Base-by-base conservation (phyloP, 2,888 invertebrate genomes). In the Stenodema calcarata region DNA sequence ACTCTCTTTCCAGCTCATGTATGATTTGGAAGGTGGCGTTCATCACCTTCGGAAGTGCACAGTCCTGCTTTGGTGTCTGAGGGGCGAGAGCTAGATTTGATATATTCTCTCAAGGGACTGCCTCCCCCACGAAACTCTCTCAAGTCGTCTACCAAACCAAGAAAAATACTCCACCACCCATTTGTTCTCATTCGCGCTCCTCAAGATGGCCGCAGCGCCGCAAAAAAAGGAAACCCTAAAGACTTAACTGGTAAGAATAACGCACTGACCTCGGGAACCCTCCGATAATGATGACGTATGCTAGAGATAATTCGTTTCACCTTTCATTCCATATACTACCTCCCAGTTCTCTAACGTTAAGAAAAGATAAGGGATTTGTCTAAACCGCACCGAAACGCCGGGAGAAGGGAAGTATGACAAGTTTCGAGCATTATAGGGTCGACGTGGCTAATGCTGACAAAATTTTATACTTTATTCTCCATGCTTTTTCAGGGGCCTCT, bases 391-490 rank as follows among this genome's bases (percentile, higher is more conserved):
- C 35, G 30, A 41, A 69, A 18, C 6, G 62, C 1, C 35, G 30
- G 62, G 62, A 81, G 35, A 7, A 73, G 70, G 27, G 70, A 70
- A 73, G 14, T 16, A 47, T 73, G 83, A 47, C 70, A 84, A 84
- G 80, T 80, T 80, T 54, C 35, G 16, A 73, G 35, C 73, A 84
- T 84, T 84, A 84, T 47, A 28, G 50, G 23, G 54, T 2, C 30
- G 62, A 62, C 30, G 23, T 12, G 73, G 47, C 47, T 84, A 84
- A 84, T 84, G 83, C 83, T 42, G 83, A 84, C 83, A 84, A 84
- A 84, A 84, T 84, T 84, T 83, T 23, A 2, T 70, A 70, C 70
- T 83, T 83, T 83, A 83, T 83, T 82, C 81, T 82, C 41, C 42
- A 27, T 70, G 27, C 18, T 83, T 84, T 54, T 42, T 27, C 28